A percentile compares a stretch with the other conserved stretches of the same genome.
These are phyloP conservation scores for Drosophila navojoa DNA, from an alignment of 1,140 invertebrate species.

Conservation along the genomic window DNA sequence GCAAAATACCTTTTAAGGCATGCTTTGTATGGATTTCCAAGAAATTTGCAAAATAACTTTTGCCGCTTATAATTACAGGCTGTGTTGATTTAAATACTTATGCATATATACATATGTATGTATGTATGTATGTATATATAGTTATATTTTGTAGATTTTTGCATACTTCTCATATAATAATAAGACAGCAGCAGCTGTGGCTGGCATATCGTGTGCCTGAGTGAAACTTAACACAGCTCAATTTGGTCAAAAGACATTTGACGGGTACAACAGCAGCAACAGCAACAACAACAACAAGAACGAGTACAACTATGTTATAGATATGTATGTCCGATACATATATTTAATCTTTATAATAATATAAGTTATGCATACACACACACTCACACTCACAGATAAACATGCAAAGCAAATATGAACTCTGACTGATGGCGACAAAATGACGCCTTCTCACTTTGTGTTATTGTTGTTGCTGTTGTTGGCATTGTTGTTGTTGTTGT, in stretches of 20 bases:
- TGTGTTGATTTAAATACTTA: conserved; percentile 29
- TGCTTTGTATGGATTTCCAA: conserved; percentile 52
- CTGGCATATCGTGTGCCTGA: conserved; percentile 52
- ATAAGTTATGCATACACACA: conserved; percentile 67
- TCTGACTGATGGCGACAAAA: conserved; percentile 77
- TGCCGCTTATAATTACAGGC: conserved; percentile 66
- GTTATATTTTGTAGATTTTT: conserved; percentile 17
- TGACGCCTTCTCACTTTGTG: conserved; percentile 53
- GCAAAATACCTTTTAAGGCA: conserved; percentile 62
- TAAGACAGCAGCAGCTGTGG: conserved; percentile 45
- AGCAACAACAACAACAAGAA: conserved; percentile 8
- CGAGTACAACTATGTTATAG: conserved; percentile 17
- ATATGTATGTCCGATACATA: conserved; percentile 14
- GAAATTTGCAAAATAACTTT: conserved; percentile 60
- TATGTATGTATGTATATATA: neutral
- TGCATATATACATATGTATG: conserved; percentile 1
- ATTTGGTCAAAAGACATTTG: conserved; percentile 66
- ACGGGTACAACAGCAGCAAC: conserved; percentile 10
- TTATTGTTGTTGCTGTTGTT: conserved; percentile 18
- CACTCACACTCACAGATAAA: conserved; percentile 50
- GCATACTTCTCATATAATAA: conserved; percentile 39
- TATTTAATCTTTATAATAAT: conserved; percentile 45
- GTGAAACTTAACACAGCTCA: conserved; percentile 79
- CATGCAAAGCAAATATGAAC: conserved; percentile 81
- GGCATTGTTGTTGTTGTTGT: conserved; percentile 15